Evolutionary conservation across 2,797 vertebrate species (phyloP), one percentile per base, ranked within the genome.

Genomic region (Simalia tracyae): DNA sequence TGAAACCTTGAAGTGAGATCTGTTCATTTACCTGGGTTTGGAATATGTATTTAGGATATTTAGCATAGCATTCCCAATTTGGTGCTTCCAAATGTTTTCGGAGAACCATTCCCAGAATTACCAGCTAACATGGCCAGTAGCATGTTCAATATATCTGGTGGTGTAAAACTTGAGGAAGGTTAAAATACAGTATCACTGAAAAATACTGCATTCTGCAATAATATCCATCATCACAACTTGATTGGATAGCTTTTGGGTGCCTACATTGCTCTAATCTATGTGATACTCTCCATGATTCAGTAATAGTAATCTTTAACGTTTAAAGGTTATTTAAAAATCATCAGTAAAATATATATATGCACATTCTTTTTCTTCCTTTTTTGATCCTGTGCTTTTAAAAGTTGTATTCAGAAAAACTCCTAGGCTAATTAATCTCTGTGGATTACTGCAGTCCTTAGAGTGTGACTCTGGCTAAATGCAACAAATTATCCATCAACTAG

Each of bases 361-460:
- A 57, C 85, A 84, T 88, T 90, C 92, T 90, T 94, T 50, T 92
- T 81, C 87, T 68, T 95, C 89, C 31, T 0, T 56, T 42, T 76
- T 93, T 60, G 64, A 66, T 76, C 88, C 94, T 96, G 92, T 12
- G 10, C 89, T 94, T 97, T 95, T 92, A 93, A 95, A 95, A 95
- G 72, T 93, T 96, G 94, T 95, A 95, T 96, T 96, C 63, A 66
- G 92, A 54, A 88, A 91, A 92, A 89, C 93, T 96, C 93, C 61
- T 89, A 86, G 72, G 91, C 95, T 96, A 96, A 96, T 97, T 96
- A 96, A 95, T 97, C 97, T 96, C 96, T 93, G 93, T 36, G 94
- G 97, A 96, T 94, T 96, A 96, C 93, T 88, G 91, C 17, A 0
- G 87, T 96, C 96, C 95, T 96, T 92, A 95, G 97, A 96, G 95